Evolutionary conservation across 2,797 vertebrate genomes (phyloP).

Genomic region (Platyrinchus mystaceus): DNA sequence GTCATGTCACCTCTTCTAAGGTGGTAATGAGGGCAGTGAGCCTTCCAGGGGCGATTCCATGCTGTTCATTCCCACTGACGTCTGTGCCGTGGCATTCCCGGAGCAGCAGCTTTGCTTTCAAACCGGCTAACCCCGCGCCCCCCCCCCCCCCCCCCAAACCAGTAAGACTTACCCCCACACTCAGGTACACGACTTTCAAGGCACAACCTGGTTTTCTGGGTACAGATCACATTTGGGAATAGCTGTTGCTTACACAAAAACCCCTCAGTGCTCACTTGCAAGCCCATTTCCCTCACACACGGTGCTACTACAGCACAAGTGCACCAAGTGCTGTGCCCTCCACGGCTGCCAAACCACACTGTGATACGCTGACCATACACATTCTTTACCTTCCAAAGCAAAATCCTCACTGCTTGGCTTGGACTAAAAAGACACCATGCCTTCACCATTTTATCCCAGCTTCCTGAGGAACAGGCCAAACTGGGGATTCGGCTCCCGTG

Average conservation of each 20-base stretch:
- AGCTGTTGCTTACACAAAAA: neutral
- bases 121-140: neutral
- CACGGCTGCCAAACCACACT: neutral
- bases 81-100: fast-evolving
- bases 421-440: neutral
- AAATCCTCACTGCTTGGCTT: neutral
- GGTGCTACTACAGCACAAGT: neutral
- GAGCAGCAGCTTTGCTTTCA: neutral
- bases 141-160: neutral
- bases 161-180: fast-evolving
- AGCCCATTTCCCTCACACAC: neutral
- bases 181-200: fast-evolving
- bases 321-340: neutral
- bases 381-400: neutral
- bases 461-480: neutral
- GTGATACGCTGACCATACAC: neutral
- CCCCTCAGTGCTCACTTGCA: neutral
- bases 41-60: neutral
- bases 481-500: fast-evolving
- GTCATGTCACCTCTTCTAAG: neutral
- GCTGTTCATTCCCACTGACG: neutral
- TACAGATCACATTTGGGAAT: neutral
- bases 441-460: neutral
- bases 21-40: neutral
- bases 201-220: neutral